Percentiles rank a stretch among this genome's conserved stretches.
These are phyloP conservation scores for Urocitellus parryii DNA, from an alignment of 2,113 vertebrate species.

Conservation along the genomic window DNA sequence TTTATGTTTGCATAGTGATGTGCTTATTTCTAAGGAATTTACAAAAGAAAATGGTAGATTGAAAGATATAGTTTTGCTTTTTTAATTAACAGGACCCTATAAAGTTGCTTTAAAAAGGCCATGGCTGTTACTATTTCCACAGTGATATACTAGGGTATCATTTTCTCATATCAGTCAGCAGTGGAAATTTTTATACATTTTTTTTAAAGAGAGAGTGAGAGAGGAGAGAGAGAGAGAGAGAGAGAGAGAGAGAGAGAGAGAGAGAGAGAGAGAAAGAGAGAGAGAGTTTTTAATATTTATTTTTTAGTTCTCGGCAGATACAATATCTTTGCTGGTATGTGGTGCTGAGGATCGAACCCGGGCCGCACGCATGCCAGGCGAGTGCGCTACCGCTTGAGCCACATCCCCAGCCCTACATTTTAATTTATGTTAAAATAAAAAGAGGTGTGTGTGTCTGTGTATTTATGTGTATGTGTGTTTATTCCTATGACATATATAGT, in stretches of 20 bases:
- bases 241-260: no score
- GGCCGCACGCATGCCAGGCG: no score
- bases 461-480: not conserved
- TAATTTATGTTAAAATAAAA: not conserved
- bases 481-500: not conserved
- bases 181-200: not conserved
- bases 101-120: not conserved
- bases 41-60: not conserved
- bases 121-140: not conserved
- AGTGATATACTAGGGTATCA: not conserved
- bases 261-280: no score
- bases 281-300: no score
- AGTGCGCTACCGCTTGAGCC: no score
- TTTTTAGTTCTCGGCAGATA: no score
- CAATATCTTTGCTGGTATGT: no score
- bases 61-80: not conserved
- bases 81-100: not conserved
- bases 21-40: not conserved
- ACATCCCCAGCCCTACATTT: no score
- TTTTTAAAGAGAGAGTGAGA: no score
- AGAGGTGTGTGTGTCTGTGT: not conserved
- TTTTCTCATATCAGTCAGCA: not conserved
- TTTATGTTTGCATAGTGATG: not conserved
- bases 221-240: no score
- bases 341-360: no score